Base-by-base conservation (phyloP, 2,113 vertebrate species). In the Gymnorhina tibicen region DNA sequence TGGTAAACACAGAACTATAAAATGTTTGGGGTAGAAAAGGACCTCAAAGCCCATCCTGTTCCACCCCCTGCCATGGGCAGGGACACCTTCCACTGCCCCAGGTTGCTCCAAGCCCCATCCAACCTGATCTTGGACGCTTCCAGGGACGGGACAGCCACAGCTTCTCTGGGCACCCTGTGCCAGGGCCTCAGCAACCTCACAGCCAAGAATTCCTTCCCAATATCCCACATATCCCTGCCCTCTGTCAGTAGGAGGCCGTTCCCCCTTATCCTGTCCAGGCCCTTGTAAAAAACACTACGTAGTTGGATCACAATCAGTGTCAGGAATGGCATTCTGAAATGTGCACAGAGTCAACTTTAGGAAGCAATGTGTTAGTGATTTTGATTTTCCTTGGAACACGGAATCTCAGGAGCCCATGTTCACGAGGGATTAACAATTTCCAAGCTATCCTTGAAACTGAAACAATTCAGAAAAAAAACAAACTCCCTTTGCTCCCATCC, bases 51-150 rank as follows among this genome's bases (percentile, higher is more conserved):
- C 3, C 37, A 66, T 17, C 44, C 7, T 3, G 5, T 11, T 1
- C 22, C 28, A 59, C 0, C 1, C 37, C 33, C 33, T 50, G 60
- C 16, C 44, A 33, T 8, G 15, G 33, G 33, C 37, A 80, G n/a
- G 19, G 37, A 73, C 33, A 44, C 16, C 5, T 28, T 33, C 37
- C 68, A 74, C 59, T 5, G 2, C 0, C 24, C 4, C 68, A 89
- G 67, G 42, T 0, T 42, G 50, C 42, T 33, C 32, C 32, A 56
- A 49, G 26, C 2, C 24, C 20, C 1, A 0, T 47, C 35, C 2
- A 81, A 11, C 37, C 37, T 44, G 44, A 23, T 27, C 8, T 59
- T 66, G 68, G 68, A 39, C 23, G 24, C 37, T 46, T 4, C 5
- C 52, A 59, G 18, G 12, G 10, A 66, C 58, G 27, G 13, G 10